Evolutionary conservation across 2,113 vertebrate genomes (phyloP).

Genomic region (Oncorhynchus gorbuscha): DNA sequence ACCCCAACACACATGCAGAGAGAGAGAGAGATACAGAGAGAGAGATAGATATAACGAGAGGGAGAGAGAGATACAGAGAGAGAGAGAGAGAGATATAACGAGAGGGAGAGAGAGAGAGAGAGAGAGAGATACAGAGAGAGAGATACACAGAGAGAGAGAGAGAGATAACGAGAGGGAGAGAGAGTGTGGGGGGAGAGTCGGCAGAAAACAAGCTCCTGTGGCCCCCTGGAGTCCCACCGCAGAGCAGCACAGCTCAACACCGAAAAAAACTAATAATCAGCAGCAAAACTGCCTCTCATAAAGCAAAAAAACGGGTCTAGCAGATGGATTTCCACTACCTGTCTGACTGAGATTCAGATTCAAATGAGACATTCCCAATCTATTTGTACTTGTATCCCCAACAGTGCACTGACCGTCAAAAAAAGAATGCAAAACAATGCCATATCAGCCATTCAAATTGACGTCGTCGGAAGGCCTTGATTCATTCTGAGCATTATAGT

Average conservation of each 20-base stretch:
- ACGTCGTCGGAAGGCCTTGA: too few species aligned
- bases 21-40: too few species aligned
- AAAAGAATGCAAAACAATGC: too few species aligned
- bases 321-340: slow-evolving; percentile 51
- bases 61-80: too few species aligned
- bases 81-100: too few species aligned
- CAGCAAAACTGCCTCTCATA: slow-evolving; percentile 35
- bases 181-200: slow-evolving; percentile 40
- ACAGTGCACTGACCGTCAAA: too few species aligned
- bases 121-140: not conserved
- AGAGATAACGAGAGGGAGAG: slow-evolving; percentile 1
- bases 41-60: too few species aligned
- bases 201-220: slow-evolving; percentile 68
- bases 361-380: slow-evolving; percentile 21
- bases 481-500: too few species aligned
- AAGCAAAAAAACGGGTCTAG: slow-evolving; percentile 16
- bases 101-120: not conserved
- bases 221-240: slow-evolving; percentile 66
- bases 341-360: slow-evolving; percentile 5
- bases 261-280: slow-evolving; percentile 2
- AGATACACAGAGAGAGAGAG: slow-evolving; percentile 18
- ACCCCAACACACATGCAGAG: slow-evolving; percentile 68
- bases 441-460: too few species aligned
- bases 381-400: too few species aligned
- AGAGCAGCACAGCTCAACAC: slow-evolving; percentile 60